Evolutionary conservation across 2,113 vertebrate genomes (phyloP), one percentile per base, ranked within the genome.

Genomic region (Urocynchramus pylzowi): DNA sequence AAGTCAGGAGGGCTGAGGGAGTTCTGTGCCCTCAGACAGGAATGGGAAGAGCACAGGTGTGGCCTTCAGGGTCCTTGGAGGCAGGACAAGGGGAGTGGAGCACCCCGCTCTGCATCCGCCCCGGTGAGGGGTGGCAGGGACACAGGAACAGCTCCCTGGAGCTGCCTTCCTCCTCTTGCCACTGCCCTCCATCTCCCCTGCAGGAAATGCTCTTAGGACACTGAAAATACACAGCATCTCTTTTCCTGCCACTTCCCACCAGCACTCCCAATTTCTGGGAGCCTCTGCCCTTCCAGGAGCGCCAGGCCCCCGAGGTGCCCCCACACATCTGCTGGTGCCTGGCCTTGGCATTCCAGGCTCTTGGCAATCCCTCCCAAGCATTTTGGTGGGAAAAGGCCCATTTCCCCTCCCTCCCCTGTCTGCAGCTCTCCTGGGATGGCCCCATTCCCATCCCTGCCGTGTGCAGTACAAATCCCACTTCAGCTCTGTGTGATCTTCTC

Each of bases 271-370:
- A 4, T 63, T 75, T 27, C 17, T 15, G 5, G 75, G 21, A 57
- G 56, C 17, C 68, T 69, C 47, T 96, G 73, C 59, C 76, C 54
- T 6, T 21, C 14, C 9, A 3, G 70, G 83, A 65, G 56, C 0
- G 1, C 27, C 20, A 16, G 45, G 39, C 52, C 52, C 52, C 2
- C 1, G 47, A 24, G 93, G 79, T 79, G 61, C 42, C 97, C 81
- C 63, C 12, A 13, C 53, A 44, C 97, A 93, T 78, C 97, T 97
- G 61, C 71, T 97, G 97, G 84, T 31, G 79, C n/a, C 87, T 27
- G 16, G 4, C 50, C 31, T 28, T 49, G 73, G 37, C 67, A 63
- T 45, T 30, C 24, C 10, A 16, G 52, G 65, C 57, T 76, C 65
- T 31, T 53, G 53, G 82, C 89, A 81, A 8, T 39, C 27, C 1